Conservation (phyloP, 1,140 invertebrate species). For the Latrodectus geometricus region DNA sequence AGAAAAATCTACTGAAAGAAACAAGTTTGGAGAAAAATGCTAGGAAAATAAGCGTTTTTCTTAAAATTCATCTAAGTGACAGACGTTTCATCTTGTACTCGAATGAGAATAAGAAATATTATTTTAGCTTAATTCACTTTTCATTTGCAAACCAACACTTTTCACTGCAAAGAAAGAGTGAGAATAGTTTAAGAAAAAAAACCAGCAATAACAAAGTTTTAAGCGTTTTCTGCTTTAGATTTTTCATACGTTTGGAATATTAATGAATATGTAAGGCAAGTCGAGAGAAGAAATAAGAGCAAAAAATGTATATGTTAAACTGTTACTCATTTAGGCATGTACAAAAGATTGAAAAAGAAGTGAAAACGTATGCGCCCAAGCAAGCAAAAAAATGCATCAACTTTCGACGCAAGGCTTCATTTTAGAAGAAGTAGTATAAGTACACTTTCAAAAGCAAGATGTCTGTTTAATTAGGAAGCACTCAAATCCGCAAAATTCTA, state of each 20-base stretch:
- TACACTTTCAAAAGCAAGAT: slow-evolving; percentile 56
- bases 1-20: no score
- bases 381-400: neutral
- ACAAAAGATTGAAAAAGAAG: slow-evolving; percentile 21
- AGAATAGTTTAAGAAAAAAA: neutral
- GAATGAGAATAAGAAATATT: neutral
- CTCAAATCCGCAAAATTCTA: slow-evolving; percentile 34
- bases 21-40: no score
- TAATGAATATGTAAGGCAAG: slow-evolving; percentile 32
- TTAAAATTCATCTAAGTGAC: neutral
- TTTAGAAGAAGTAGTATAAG: neutral
- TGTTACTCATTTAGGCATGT: slow-evolving; percentile 40
- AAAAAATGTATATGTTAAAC: slow-evolving; percentile 15
- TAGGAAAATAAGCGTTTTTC: no score
- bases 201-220: neutral
- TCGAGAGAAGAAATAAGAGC: neutral
- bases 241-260: slow-evolving; percentile 45
- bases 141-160: no score
- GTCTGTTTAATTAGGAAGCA: slow-evolving; percentile 55
- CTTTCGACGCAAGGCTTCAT: slow-evolving; percentile 35
- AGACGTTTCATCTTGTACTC: neutral
- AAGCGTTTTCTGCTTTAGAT: slow-evolving; percentile 17
- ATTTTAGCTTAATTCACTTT: neutral
- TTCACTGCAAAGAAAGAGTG: no score
- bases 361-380: neutral